Base-by-base conservation (phyloP, 2,113 vertebrate species). In the Euleptes europaea region DNA sequence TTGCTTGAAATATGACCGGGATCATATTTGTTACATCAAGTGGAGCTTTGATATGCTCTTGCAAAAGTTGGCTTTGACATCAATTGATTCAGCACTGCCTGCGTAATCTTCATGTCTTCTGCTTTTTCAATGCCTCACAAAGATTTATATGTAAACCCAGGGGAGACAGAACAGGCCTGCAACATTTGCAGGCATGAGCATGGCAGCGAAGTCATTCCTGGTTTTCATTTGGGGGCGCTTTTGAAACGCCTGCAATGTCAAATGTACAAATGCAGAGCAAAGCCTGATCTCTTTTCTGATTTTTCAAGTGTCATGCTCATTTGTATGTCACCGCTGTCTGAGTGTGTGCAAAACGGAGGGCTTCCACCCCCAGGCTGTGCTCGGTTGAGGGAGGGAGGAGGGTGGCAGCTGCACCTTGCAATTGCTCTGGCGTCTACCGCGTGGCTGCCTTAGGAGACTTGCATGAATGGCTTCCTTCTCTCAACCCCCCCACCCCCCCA, bases 161-260 rank as follows among this genome's bases (percentile, higher is more conserved):
- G 85, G 83, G 88, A 92, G 90, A 84, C 33, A 76, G 70, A 86
- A 77, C n/a, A 90, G 89, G 63, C 70, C 85, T 88, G 11, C 80
- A 92, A 90, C 88, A 94, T 91, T 82, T 83, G 84, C 88, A 94
- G 90, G 83, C 88, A 88, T 87, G 87, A 89, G 86, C 81, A 65
- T 82, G 88, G 87, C 79, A 88, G 63, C 85, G 86, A 92, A 92
- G 49, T 69, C 84, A 76, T 51, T 86, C 88, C 69, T 90, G 87
- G 67, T 17, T 33, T 69, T 35, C 33, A 35, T 17, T 70, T 19
- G 5, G 15, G 38, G n/a, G 28, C 21, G 28, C 5, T 7, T 26
- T 6, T 17, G 6, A 77, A 57, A 77, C 28, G 8, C 26, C 26
- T 19, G 40, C 19, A 44, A n/a, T 35, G 31, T 42, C 60, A 63